Percentiles rank a stretch among this genome's conserved stretches.
These are phyloP conservation scores for Cepaea nemoralis DNA, from an alignment of 1,140 invertebrate genomes.

Conservation along the genomic window DNA sequence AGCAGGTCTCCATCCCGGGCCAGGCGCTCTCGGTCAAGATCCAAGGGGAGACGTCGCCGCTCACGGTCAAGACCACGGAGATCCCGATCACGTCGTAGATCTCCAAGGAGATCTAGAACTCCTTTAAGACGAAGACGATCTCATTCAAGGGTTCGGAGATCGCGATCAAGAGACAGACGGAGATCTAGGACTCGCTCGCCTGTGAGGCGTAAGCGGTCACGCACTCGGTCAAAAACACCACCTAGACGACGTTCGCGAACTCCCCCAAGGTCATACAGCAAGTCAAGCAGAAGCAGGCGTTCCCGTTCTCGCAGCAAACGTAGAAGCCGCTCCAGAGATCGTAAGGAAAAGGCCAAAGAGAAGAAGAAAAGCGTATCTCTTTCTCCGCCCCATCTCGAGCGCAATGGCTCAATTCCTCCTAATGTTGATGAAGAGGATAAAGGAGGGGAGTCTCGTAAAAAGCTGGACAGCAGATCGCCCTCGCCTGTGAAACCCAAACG, in stretches of 20 bases:
- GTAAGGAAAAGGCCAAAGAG: constrained; percentile 50
- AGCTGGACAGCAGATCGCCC: constrained; percentile 29
- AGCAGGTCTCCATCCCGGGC: constrained; percentile 53
- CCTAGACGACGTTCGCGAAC: constrained; percentile 60
- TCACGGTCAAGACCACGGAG: constrained; percentile 52
- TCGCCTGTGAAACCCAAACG: too few species aligned
- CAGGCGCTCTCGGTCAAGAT: constrained; percentile 52
- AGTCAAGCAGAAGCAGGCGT: constrained; percentile 53
- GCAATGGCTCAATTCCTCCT: constrained; percentile 28
- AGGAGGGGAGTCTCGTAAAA: constrained; percentile 3
- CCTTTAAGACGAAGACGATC: constrained; percentile 41
- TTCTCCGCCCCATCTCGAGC: constrained; percentile 19
- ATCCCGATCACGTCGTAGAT: constrained; percentile 38
- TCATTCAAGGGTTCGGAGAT: constrained; percentile 33
- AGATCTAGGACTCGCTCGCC: constrained; percentile 42
- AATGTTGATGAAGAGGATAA: constrained; percentile 22
- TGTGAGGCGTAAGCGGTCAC: constrained; percentile 40
- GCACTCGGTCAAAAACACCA: constrained; percentile 47
- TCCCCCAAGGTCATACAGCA: constrained; percentile 55
- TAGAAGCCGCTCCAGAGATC: constrained; percentile 48
- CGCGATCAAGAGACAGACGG: constrained; percentile 37
- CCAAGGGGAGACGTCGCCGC: constrained; percentile 45
- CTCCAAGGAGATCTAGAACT: constrained; percentile 39
- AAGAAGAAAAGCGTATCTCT: constrained; percentile 55
- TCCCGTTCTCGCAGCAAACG: constrained; percentile 49